Conservation (phyloP, 2,888 invertebrate genomes). For the Baccha elongata region DNA sequence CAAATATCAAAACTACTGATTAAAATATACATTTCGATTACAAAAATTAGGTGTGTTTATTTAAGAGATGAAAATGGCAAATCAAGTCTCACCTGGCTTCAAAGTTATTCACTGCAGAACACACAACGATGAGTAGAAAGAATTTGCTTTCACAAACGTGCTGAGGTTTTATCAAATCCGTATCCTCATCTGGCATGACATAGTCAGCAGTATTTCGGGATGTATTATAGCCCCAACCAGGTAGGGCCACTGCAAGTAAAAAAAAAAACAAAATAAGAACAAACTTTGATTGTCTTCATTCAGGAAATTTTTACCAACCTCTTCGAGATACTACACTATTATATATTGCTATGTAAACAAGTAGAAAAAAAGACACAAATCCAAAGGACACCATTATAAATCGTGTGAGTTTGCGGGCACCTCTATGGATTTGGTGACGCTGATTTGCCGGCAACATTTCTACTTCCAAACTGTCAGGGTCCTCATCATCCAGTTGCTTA, state of each 20-base stretch:
- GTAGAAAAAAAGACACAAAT: constrained; percentile 75
- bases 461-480: constrained; percentile 26
- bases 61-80: too few relatives aligned
- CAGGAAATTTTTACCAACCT: constrained; percentile 75
- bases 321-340: constrained; percentile 78
- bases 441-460: constrained; percentile 74
- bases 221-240: constrained; percentile 89
- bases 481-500: constrained; percentile 40
- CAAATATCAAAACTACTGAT: too few relatives aligned
- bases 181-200: constrained; percentile 87
- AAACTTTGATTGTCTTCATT: neutral
- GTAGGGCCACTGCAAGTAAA: constrained; percentile 82
- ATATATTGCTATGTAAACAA: constrained; percentile 79
- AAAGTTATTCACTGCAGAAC: constrained; percentile 88
- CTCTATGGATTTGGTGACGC: constrained; percentile 76
- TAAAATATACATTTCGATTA: too few relatives aligned
- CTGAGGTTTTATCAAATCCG: constrained; percentile 86
- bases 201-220: constrained; percentile 89
- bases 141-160: constrained; percentile 83
- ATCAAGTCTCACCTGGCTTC: constrained; percentile 84
- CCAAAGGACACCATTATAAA: constrained; percentile 75
- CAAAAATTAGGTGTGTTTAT: too few relatives aligned
- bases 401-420: constrained; percentile 76
- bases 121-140: constrained; percentile 89
- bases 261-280: neutral